These are phyloP conservation scores for Paedocypris sp. DNA, from an alignment of 2,113 vertebrate genomes.

Conservation along the genomic window DNA sequence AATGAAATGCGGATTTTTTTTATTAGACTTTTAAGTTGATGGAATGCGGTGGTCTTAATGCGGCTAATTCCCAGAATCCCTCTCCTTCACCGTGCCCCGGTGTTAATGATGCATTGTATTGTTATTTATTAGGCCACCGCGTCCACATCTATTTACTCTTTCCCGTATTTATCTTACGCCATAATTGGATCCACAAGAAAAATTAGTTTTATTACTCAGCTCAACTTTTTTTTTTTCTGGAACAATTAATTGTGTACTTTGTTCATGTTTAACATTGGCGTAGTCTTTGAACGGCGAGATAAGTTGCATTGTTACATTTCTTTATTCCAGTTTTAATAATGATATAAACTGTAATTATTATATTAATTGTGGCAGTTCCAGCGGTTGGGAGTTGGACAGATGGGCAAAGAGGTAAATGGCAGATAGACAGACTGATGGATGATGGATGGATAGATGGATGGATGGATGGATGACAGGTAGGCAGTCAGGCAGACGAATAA, in stretches of 20 bases:
- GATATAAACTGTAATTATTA: no score
- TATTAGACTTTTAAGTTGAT: background rate
- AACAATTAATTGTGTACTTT: background rate
- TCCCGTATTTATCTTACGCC: slow-evolving; percentile 26
- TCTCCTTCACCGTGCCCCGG: slow-evolving; percentile 29
- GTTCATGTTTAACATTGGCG: background rate
- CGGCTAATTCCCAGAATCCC: slow-evolving; percentile 21
- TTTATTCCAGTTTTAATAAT: no score
- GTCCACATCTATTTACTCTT: slow-evolving; percentile 34
- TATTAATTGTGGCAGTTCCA: no score
- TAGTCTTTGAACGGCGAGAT: no score
- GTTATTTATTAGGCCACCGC: slow-evolving; percentile 39
- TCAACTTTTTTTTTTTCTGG: background rate
- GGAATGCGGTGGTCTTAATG: background rate
- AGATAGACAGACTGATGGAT: no score
- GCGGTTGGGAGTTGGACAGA: no score
- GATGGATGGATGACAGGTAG: no score
- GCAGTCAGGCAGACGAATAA: no score
- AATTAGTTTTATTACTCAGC: slow-evolving; percentile 27
- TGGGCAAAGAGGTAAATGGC: no score
- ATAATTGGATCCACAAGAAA: slow-evolving; percentile 26
- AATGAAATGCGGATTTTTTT: slow-evolving; percentile 4
- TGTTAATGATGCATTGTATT: slow-evolving; percentile 43
- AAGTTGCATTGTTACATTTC: no score
- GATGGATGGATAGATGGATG: no score